A percentile compares a stretch with the other conserved stretches of the same genome.
Evolutionary conservation across 2,888 invertebrate species (phyloP).

Genomic region (Asteroscopus sphinx): DNA sequence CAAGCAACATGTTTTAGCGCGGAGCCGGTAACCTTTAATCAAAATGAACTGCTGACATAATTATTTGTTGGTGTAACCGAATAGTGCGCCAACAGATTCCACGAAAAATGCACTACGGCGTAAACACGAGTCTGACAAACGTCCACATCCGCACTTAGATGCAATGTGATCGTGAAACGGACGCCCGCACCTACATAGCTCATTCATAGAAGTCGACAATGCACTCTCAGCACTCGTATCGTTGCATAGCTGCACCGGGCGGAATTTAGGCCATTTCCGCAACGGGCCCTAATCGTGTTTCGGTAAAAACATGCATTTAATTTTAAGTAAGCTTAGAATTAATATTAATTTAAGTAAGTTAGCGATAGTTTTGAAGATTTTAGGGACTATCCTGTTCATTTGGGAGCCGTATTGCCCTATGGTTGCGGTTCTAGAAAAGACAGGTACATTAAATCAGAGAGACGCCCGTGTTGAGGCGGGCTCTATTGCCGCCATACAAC

Average conservation of each 20-base stretch:
- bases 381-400: slow-evolving; percentile 81
- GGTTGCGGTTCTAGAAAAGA: slow-evolving; percentile 87
- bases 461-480: slow-evolving; percentile 89
- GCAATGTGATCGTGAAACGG: slow-evolving; percentile 75
- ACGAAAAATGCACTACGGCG: slow-evolving; percentile 76
- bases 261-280: slow-evolving; percentile 76
- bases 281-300: slow-evolving; percentile 53
- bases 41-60: slow-evolving; percentile 83
- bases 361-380: slow-evolving; percentile 18
- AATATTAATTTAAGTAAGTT: no score
- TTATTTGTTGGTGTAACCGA: slow-evolving; percentile 83
- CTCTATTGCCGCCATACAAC: slow-evolving; percentile 86
- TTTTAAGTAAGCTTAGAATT: no score
- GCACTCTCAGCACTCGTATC: slow-evolving; percentile 68
- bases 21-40: slow-evolving; percentile 75
- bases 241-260: slow-evolving; percentile 69
- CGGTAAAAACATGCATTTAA: slow-evolving; percentile 46
- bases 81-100: slow-evolving; percentile 78
- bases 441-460: slow-evolving; percentile 85
- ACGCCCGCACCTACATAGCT: slow-evolving; percentile 69
- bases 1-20: slow-evolving; percentile 52
- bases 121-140: slow-evolving; percentile 72
- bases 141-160: slow-evolving; percentile 75
- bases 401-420: slow-evolving; percentile 84
- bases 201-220: slow-evolving; percentile 80